Evolutionary conservation across 2,797 vertebrate genomes (phyloP).

Genomic region (Cheirogaleus major): DNA sequence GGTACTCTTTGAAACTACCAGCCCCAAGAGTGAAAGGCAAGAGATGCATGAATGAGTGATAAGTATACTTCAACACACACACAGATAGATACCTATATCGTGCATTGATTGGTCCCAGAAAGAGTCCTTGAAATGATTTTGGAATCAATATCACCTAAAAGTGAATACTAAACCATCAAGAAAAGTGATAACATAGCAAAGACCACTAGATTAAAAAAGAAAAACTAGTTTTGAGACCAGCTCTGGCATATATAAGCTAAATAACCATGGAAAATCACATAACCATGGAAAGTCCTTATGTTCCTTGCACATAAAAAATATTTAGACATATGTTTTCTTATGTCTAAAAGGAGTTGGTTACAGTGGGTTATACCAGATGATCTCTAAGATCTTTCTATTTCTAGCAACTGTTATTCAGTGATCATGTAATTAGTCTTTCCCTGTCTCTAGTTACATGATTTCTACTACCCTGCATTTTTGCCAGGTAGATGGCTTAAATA

Average conservation of each 20-base stretch:
- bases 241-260: not conserved
- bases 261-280: not conserved
- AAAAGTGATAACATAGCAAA: not conserved
- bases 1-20: not conserved
- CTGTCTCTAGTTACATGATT: not conserved
- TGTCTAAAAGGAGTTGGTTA: not conserved
- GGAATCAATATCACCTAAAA: not conserved
- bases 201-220: not conserved
- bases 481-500: not conserved
- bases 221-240: slow-evolving; percentile 4
- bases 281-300: not conserved
- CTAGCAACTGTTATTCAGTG: not conserved
- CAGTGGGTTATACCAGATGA: not conserved
- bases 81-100: no score
- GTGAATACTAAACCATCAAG: not conserved
- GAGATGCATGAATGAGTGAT: not conserved
- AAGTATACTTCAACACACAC: not conserved
- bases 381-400: not conserved
- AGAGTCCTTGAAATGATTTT: not conserved
- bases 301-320: not conserved
- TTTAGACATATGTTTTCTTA: not conserved
- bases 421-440: not conserved
- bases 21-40: not conserved
- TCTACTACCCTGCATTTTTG: not conserved
- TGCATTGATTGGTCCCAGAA: not conserved